Evolutionary conservation across 2,888 invertebrate species (phyloP).

Genomic region (Anticlea derivata): DNA sequence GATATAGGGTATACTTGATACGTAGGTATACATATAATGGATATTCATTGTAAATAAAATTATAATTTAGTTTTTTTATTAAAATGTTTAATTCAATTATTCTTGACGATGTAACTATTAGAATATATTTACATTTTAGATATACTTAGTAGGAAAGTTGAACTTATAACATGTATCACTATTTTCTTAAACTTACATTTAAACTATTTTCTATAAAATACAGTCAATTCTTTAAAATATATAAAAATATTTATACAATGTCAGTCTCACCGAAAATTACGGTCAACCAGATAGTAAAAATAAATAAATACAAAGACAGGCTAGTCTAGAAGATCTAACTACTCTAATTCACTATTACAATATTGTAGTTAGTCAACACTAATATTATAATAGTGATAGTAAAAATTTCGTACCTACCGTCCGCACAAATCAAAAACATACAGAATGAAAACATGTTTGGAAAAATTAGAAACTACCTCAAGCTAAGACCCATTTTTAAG

Average conservation of each 20-base stretch:
- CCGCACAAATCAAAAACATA: too few species aligned
- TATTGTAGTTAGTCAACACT: too few species aligned
- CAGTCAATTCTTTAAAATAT: conserved; percentile 7
- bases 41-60: conserved; percentile 1
- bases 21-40: neutral
- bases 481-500: too few species aligned
- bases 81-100: neutral
- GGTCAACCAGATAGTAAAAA: conserved; percentile 10
- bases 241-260: conserved; percentile 8
- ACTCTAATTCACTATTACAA: neutral
- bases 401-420: too few species aligned
- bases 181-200: conserved; percentile 9
- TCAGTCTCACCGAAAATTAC: conserved; percentile 11
- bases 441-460: too few species aligned
- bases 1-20: neutral
- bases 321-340: neutral
- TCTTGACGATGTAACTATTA: neutral
- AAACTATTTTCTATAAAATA: neutral
- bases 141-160: conserved; percentile 4
- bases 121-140: neutral
- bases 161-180: conserved; percentile 1
- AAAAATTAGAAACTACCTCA: too few species aligned
- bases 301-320: neutral
- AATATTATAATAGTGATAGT: too few species aligned
- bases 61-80: neutral